Conservation (phyloP, 2,888 invertebrate species). For the Hirtodrosophila confusa region DNA sequence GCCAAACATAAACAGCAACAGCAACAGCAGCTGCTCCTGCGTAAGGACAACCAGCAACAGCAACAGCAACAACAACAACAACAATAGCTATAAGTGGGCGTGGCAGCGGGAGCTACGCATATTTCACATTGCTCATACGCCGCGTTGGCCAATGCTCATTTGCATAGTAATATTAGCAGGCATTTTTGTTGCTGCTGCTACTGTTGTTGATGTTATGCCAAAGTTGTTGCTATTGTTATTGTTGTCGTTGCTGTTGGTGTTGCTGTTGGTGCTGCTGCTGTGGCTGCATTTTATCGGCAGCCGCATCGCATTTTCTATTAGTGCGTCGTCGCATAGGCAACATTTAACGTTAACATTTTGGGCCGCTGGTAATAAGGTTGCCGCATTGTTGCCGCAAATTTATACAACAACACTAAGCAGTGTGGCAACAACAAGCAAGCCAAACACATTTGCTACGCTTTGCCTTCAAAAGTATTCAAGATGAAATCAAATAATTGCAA, state of each 20-base stretch:
- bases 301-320: slow-evolving; percentile 79
- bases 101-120: slow-evolving; percentile 50
- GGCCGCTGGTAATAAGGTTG: slow-evolving; percentile 66
- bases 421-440: slow-evolving; percentile 26
- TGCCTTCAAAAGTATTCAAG: slow-evolving; percentile 65
- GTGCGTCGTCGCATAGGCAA: slow-evolving; percentile 70
- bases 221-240: slow-evolving; percentile 16
- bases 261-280: slow-evolving; percentile 19
- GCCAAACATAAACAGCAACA: slow-evolving; percentile 40
- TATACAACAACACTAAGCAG: slow-evolving; percentile 34
- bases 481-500: slow-evolving; percentile 81
- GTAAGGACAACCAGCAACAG: slow-evolving; percentile 30
- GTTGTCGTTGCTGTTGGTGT: slow-evolving; percentile 18
- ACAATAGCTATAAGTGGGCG: slow-evolving; percentile 46
- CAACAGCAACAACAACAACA: slow-evolving; percentile 25
- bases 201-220: slow-evolving; percentile 29
- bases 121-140: slow-evolving; percentile 73
- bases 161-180: slow-evolving; percentile 77
- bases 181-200: slow-evolving; percentile 38
- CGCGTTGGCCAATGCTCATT: slow-evolving; percentile 71
- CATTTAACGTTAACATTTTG: slow-evolving; percentile 69
- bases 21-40: slow-evolving; percentile 5
- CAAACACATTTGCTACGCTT: slow-evolving; percentile 44
- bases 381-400: slow-evolving; percentile 63
- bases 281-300: slow-evolving; percentile 60